phyloP scores from a whole-genome alignment of 2,888 invertebrate genomes.

The Lymantria monacha region DNA sequence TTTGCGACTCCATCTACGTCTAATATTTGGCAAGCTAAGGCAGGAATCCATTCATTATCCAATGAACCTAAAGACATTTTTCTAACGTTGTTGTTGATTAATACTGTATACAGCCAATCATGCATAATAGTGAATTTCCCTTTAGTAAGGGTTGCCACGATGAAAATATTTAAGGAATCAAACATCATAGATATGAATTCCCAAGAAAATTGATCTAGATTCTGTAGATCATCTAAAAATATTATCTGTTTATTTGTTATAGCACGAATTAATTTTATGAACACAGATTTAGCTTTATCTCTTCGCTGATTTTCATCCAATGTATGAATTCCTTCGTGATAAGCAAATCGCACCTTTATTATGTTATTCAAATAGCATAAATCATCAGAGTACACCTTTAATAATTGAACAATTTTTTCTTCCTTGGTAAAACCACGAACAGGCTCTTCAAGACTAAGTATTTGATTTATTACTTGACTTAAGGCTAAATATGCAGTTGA shows the following conservation, averaged over 20 bases:
- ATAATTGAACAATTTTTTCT: slow-evolving; percentile 59
- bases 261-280: slow-evolving; percentile 56
- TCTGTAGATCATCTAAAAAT: slow-evolving; percentile 76
- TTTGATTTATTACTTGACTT: slow-evolving; percentile 70
- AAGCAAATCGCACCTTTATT: slow-evolving; percentile 77
- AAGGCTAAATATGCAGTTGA: slow-evolving; percentile 66
- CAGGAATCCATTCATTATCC: slow-evolving; percentile 57
- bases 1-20: slow-evolving; percentile 80
- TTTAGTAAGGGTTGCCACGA: slow-evolving; percentile 57
- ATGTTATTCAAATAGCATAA: slow-evolving; percentile 81
- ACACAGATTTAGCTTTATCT: slow-evolving; percentile 62
- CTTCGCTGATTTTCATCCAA: slow-evolving; percentile 58
- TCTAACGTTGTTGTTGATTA: slow-evolving; percentile 60
- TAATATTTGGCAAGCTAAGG: slow-evolving; percentile 83
- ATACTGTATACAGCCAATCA: slow-evolving; percentile 67
- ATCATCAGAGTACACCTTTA: slow-evolving; percentile 59
- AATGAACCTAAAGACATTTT: slow-evolving; percentile 70
- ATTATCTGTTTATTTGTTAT: slow-evolving; percentile 56
- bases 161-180: slow-evolving; percentile 54
- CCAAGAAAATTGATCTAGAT: slow-evolving; percentile 72
- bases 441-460: slow-evolving; percentile 59
- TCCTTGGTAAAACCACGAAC: slow-evolving; percentile 64
- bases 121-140: slow-evolving; percentile 64
- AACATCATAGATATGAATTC: slow-evolving; percentile 65
- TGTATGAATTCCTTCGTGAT: slow-evolving; percentile 59